Evolutionary conservation across 2,113 vertebrate genomes (phyloP).

Genomic region (Elephas maximus): DNA sequence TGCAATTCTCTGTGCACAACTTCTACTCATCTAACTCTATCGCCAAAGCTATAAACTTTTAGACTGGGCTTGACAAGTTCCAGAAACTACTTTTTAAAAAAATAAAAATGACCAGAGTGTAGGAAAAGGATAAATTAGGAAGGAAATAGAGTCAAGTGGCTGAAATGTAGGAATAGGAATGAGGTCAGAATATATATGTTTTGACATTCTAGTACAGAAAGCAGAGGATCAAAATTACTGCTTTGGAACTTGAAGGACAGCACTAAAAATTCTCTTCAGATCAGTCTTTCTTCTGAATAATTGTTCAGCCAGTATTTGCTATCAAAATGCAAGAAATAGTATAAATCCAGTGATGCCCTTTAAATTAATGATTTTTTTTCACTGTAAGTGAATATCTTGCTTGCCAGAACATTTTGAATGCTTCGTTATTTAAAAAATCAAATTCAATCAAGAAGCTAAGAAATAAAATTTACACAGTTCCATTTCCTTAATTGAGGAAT

Average conservation of each 20-base stretch:
- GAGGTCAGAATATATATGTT: not conserved
- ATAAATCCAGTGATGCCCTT: constrained; percentile 24
- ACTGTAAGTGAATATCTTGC: not conserved
- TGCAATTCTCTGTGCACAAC: not conserved
- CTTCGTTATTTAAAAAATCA: constrained; percentile 62
- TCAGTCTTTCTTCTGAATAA: constrained; percentile 33
- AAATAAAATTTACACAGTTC: constrained; percentile 56
- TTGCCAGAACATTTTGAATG: constrained; percentile 55
- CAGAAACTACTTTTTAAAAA: constrained; percentile 40
- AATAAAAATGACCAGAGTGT: not conserved
- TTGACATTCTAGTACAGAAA: constrained; percentile 39
- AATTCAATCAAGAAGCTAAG: constrained; percentile 57
- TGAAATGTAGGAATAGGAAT: not conserved
- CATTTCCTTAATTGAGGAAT: constrained; percentile 53
- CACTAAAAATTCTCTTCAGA: not conserved
- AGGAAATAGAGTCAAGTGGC: not conserved
- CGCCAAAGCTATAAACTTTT: not conserved
- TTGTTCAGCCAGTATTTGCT: not conserved
- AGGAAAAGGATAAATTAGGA: constrained; percentile 24
- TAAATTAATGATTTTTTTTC: constrained; percentile 47
- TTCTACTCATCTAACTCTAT: not conserved
- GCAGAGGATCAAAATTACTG: not conserved
- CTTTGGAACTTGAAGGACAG: not conserved
- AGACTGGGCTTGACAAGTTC: not conserved
- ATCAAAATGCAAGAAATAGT: constrained; percentile 41